phyloP scores from a whole-genome alignment of 2,113 vertebrate genomes.

The Mixornis gularis region DNA sequence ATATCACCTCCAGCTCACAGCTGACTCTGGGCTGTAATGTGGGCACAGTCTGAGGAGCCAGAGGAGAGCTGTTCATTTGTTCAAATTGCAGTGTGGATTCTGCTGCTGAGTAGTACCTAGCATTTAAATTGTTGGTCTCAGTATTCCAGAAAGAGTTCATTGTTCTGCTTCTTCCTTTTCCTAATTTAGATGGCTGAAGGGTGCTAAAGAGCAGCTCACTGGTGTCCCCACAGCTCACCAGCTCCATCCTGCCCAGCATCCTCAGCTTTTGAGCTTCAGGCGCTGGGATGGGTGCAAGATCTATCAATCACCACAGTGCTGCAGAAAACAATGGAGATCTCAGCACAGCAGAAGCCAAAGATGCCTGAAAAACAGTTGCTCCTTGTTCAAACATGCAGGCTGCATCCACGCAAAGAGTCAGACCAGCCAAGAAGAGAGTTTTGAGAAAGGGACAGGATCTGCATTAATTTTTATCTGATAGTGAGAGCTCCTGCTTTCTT shows the following conservation, averaged over 20 bases:
- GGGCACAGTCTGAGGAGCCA: neutral
- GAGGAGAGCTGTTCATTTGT: neutral
- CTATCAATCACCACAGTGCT: neutral
- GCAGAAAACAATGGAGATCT: slow-evolving; percentile 24
- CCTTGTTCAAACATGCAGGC: slow-evolving; percentile 1
- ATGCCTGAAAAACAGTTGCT: neutral
- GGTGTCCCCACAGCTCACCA: neutral
- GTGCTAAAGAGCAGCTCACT: neutral
- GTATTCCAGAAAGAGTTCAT: neutral
- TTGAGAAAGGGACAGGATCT: neutral
- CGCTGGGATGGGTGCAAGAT: neutral
- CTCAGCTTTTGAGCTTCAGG: neutral
- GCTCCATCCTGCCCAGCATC: neutral
- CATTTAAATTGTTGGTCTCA: neutral
- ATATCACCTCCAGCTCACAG: neutral
- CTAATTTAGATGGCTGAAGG: neutral
- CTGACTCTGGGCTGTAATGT: neutral
- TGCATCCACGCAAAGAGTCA: neutral
- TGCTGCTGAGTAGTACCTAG: neutral
- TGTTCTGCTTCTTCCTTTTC: neutral
- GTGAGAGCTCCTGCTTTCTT: neutral
- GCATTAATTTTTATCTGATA: neutral
- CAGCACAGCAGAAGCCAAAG: neutral
- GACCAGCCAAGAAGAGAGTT: neutral
- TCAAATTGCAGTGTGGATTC: neutral